A percentile compares a stretch with the other conserved stretches of the same genome.
Evolutionary conservation across 1,140 invertebrate species (phyloP).

Genomic region (Drosophila repleta): DNA sequence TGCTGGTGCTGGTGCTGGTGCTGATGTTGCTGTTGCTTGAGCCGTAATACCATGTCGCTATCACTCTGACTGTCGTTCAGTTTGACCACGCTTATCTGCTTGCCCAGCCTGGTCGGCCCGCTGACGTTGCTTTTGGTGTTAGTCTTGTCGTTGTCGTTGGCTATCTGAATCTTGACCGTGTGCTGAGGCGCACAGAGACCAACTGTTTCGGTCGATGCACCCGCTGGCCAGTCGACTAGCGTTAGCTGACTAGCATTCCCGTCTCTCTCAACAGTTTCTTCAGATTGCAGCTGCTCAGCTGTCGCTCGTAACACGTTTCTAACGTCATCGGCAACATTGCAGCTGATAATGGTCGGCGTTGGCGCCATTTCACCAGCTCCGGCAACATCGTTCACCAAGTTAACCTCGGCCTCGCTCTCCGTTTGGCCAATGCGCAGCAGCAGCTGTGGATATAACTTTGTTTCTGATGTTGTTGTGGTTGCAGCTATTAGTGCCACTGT

Average conservation of each 20-base stretch:
- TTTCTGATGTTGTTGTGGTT: conserved; percentile 22
- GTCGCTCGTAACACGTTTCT: conserved; percentile 49
- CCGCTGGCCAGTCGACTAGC: conserved; percentile 48
- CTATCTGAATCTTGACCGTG: conserved; percentile 81
- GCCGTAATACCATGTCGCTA: conserved; percentile 44
- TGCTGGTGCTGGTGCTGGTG: conserved; percentile 41
- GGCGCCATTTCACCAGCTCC: conserved; percentile 17
- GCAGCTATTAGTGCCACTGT: conserved; percentile 37
- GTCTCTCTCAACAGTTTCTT: conserved; percentile 48
- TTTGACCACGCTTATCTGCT: conserved; percentile 71
- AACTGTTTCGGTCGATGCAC: conserved; percentile 53
- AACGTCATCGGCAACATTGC: conserved; percentile 60
- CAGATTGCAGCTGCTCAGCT: conserved; percentile 4
- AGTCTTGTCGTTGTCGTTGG: conserved; percentile 25
- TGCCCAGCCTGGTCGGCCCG: conserved; percentile 47
- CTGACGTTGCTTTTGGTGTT: not conserved
- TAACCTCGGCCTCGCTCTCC: conserved; percentile 44
- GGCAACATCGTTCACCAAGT: conserved; percentile 7
- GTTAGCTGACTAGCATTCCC: conserved; percentile 46
- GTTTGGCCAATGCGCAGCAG: conserved; percentile 63
- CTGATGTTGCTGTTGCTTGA: conserved; percentile 37
- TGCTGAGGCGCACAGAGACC: conserved; percentile 44
- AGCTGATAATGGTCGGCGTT: conserved; percentile 68
- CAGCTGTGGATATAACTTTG: conserved; percentile 69
- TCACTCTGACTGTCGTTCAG: conserved; percentile 50